A percentile compares a stretch with the other conserved stretches of the same genome.
Evolutionary conservation across 2,797 vertebrate species (phyloP).

Genomic region (Streptopelia turtur): DNA sequence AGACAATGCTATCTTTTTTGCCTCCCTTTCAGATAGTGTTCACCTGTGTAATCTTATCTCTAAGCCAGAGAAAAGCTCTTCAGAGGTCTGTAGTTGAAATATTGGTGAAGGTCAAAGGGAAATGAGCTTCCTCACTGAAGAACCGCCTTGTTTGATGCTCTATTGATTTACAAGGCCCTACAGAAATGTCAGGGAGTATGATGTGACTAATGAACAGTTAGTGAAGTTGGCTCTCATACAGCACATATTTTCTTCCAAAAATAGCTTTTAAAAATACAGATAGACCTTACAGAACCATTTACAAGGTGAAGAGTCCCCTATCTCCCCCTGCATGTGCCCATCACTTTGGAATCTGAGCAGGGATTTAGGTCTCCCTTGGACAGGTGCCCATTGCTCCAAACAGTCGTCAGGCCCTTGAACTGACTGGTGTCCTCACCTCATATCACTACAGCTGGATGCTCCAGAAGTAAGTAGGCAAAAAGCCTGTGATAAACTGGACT

Average conservation of each 20-base stretch:
- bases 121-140: not conserved
- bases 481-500: not conserved
- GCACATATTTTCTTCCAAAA: not conserved
- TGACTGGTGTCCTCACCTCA: not conserved
- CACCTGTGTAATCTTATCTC: not conserved
- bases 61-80: not conserved
- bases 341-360: not conserved
- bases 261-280: not conserved
- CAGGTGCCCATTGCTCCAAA: not conserved
- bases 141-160: not conserved
- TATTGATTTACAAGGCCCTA: not conserved
- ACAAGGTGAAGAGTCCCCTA: not conserved
- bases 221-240: not conserved
- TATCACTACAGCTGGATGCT: not conserved
- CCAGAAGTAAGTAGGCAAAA: not conserved
- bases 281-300: not conserved
- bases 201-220: not conserved
- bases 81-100: not conserved
- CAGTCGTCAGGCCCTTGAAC: not conserved
- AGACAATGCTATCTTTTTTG: not conserved
- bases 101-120: not conserved
- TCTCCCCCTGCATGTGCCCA: not conserved
- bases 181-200: not conserved
- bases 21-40: not conserved
- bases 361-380: not conserved